These are phyloP conservation scores for Tapirus indicus DNA, from an alignment of 2,797 vertebrate species.

Conservation along the genomic window DNA sequence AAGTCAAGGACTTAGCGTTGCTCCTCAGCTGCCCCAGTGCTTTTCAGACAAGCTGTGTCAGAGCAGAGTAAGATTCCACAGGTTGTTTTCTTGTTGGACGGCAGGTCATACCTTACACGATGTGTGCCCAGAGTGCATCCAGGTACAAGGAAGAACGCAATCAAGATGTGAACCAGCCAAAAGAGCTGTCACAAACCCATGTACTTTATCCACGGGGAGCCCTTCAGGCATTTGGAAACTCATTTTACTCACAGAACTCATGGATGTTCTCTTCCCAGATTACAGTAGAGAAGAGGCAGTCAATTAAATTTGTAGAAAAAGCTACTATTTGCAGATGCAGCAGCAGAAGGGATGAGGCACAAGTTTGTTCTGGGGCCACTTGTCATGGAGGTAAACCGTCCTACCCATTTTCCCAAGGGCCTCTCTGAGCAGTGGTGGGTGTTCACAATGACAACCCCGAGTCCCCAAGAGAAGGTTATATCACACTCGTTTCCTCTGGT, in stretches of 20 bases:
- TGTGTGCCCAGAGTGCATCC: background rate
- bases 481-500: background rate
- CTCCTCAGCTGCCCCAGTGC: background rate
- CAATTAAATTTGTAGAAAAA: constrained; percentile 22
- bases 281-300: background rate
- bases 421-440: background rate
- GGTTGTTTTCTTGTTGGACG: background rate
- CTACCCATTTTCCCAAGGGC: background rate
- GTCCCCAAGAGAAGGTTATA: background rate
- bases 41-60: background rate
- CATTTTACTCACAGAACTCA: constrained; percentile 38
- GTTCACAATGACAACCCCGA: background rate
- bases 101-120: background rate
- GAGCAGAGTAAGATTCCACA: background rate
- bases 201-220: background rate
- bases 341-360: background rate
- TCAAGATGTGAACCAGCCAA: background rate
- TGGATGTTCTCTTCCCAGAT: constrained; percentile 9
- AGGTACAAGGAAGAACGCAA: background rate
- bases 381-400: background rate
- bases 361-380: background rate
- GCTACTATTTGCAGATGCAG: background rate
- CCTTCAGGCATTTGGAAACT: constrained; percentile 6
- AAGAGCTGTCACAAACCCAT: background rate
- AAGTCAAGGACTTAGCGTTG: background rate